Conservation (phyloP, 1,140 invertebrate genomes). For the Yoshiicerus persimilis region DNA sequence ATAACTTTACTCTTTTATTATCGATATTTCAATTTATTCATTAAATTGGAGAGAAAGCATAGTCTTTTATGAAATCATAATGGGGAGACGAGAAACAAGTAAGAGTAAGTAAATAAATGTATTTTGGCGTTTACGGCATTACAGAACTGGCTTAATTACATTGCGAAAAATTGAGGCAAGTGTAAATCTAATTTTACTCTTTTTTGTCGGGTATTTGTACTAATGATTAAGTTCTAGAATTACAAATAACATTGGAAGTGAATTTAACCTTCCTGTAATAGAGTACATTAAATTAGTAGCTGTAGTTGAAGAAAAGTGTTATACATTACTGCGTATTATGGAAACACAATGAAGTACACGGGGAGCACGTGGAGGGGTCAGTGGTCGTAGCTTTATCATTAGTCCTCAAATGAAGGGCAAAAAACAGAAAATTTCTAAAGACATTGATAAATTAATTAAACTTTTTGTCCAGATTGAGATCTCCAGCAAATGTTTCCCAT, state of each 20-base stretch:
- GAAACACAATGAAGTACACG: not conserved
- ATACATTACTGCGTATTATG: not conserved
- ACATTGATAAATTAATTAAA: not conserved
- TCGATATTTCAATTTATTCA: too few species aligned
- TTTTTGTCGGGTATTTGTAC: not conserved
- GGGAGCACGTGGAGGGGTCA: not conserved
- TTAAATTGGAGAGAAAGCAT: too few species aligned
- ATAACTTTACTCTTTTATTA: too few species aligned
- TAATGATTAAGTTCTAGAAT: not conserved
- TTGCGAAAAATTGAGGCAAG: not conserved
- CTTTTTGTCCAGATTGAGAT: not conserved
- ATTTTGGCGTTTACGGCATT: too few species aligned
- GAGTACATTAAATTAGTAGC: not conserved
- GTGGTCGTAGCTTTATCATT: not conserved
- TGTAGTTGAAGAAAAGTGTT: not conserved
- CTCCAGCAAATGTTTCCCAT: not conserved
- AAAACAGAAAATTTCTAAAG: not conserved
- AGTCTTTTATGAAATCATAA: too few species aligned
- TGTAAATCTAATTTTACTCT: not conserved
- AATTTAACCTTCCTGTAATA: not conserved
- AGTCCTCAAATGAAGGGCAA: not conserved
- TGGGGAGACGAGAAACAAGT: too few species aligned
- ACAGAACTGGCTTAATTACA: too few species aligned
- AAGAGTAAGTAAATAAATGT: not conserved
- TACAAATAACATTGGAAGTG: not conserved